These are phyloP conservation scores for Chionomys nivalis DNA, from an alignment of 2,113 vertebrate genomes.

Conservation along the genomic window DNA sequence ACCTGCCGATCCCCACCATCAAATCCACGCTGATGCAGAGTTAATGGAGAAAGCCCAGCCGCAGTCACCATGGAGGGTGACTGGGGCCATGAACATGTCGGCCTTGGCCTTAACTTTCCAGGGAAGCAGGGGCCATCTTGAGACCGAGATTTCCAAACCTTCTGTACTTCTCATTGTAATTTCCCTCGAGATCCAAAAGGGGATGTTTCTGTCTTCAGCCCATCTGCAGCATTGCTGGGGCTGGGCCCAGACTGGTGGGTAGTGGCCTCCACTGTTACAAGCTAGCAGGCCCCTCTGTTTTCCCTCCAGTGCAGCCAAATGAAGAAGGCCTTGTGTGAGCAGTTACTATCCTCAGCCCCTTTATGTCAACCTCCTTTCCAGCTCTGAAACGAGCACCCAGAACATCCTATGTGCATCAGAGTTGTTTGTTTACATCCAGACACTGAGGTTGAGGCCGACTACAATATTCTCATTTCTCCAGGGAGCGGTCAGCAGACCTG, in stretches of 20 bases:
- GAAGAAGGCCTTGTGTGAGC: not conserved
- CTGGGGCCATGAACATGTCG: too few species aligned
- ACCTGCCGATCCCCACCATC: not conserved
- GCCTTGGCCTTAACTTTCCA: not conserved
- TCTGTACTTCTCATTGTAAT: not conserved
- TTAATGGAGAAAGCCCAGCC: not conserved
- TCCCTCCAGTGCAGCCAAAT: not conserved
- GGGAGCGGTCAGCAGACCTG: not conserved
- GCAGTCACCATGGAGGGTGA: not conserved
- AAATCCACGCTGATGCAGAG: not conserved
- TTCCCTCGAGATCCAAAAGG: not conserved
- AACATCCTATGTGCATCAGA: slow-evolving; percentile 27
- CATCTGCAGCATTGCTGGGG: not conserved
- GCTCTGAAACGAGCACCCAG: not conserved
- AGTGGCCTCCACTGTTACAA: not conserved
- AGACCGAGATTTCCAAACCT: slow-evolving; percentile 7
- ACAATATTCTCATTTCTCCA: not conserved
- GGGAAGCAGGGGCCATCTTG: not conserved
- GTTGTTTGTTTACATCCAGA: not conserved
- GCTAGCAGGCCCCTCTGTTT: not conserved
- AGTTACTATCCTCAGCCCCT: not conserved
- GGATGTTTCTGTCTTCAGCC: not conserved
- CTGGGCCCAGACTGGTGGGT: not conserved
- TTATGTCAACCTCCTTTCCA: not conserved
- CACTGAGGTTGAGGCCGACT: not conserved